These are phyloP conservation scores for Mimachlamys varia DNA, from an alignment of 2,888 invertebrate species.

Conservation along the genomic window DNA sequence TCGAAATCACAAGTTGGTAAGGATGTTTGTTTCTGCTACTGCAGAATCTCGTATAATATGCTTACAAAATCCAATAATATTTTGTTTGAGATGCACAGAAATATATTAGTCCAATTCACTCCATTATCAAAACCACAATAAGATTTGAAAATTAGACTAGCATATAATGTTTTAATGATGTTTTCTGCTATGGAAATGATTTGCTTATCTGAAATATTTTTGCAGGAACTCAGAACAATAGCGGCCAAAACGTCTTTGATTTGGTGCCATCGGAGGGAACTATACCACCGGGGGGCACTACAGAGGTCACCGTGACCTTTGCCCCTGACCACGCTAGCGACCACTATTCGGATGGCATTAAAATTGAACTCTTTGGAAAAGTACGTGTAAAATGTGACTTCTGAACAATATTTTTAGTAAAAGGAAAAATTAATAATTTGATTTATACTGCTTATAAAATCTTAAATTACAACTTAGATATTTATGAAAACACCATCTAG, in stretches of 20 bases:
- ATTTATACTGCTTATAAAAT: too few species aligned
- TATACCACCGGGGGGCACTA: constrained; percentile 75
- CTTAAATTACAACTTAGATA: too few species aligned
- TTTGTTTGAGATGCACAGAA: too few species aligned
- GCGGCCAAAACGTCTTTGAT: constrained; percentile 80
- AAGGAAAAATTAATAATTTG: too few species aligned
- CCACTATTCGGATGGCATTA: constrained; percentile 78
- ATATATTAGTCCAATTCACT: too few species aligned
- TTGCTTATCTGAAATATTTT: background rate
- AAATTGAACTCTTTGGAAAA: constrained; percentile 79
- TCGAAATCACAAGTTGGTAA: constrained; percentile 71
- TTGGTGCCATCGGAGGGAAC: constrained; percentile 78
- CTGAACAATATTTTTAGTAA: background rate
- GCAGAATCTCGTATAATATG: background rate
- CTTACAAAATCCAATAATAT: too few species aligned
- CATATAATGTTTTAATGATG: background rate
- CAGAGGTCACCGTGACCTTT: constrained; percentile 79
- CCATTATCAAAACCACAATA: background rate
- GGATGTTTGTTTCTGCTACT: constrained; percentile 43
- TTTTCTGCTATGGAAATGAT: background rate
- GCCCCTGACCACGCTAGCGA: constrained; percentile 80
- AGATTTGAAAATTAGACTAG: background rate
- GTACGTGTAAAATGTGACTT: constrained; percentile 54
- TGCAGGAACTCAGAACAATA: constrained; percentile 79
- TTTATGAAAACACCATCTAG: too few species aligned